Conservation (phyloP, 2,797 vertebrate genomes). For the Enteromius trimaculatus region DNA sequence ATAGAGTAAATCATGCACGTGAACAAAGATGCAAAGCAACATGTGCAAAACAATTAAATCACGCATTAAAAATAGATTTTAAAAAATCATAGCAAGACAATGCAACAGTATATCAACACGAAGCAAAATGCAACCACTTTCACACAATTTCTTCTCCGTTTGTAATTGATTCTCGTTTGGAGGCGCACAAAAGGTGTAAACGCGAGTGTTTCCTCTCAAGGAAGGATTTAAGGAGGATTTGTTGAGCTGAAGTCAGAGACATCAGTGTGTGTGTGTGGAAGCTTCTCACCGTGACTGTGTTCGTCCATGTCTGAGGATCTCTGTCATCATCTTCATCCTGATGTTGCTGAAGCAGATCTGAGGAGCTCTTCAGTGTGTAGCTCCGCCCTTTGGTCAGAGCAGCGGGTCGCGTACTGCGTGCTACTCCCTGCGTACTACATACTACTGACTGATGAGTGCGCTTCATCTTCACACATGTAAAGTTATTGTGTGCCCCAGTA, state of each 20-base stretch:
- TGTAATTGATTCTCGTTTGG: neutral
- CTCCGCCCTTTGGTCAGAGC: neutral
- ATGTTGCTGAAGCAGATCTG: neutral
- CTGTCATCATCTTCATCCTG: conserved; percentile 12
- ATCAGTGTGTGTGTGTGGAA: no score
- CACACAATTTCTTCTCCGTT: neutral
- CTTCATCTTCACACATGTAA: no score
- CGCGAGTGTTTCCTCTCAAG: neutral
- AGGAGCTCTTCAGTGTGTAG: neutral
- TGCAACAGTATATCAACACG: neutral
- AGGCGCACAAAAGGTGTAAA: neutral
- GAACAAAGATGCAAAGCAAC: neutral
- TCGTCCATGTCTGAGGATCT: neutral
- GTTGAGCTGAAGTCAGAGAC: neutral
- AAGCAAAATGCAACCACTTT: neutral
- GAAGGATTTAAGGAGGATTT: neutral
- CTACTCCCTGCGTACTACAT: neutral
- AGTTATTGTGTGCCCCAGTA: no score
- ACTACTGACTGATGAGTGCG: no score
- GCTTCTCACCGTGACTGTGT: conserved; percentile 1
- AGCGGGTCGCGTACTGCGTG: neutral
- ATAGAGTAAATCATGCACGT: neutral
- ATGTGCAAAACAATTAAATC: neutral
- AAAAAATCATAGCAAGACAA: neutral
- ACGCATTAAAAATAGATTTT: neutral